Conservation (phyloP, 2,888 invertebrate genomes). For the Colletes collaris region DNA sequence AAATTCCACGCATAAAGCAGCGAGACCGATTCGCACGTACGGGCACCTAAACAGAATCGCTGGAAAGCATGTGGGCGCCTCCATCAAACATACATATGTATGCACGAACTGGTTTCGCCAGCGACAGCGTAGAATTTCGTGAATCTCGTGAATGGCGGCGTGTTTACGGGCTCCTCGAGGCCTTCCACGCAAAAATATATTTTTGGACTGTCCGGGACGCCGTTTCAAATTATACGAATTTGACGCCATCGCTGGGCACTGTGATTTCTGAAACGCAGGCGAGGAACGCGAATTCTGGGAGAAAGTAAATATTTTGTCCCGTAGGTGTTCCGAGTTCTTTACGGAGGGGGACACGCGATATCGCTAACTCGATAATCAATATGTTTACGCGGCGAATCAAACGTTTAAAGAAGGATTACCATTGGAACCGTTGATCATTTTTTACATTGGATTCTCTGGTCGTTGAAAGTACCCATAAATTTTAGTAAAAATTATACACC, state of each 20-base stretch:
- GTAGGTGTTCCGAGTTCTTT: neutral
- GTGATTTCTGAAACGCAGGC: slow-evolving; percentile 22
- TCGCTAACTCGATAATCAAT: slow-evolving; percentile 20
- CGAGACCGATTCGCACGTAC: slow-evolving; percentile 27
- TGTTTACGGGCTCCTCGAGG: slow-evolving; percentile 38
- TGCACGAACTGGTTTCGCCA: slow-evolving; percentile 70
- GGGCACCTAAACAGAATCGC: slow-evolving; percentile 21
- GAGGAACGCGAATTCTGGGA: slow-evolving; percentile 1
- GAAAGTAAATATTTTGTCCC: slow-evolving; percentile 17
- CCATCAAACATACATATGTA: slow-evolving; percentile 25
- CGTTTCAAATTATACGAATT: slow-evolving; percentile 51
- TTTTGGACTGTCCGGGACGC: slow-evolving; percentile 36
- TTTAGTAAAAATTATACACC: no score
- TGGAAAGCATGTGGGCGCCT: slow-evolving; percentile 47
- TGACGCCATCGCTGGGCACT: neutral
- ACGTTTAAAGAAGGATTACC: no score
- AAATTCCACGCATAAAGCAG: slow-evolving; percentile 26
- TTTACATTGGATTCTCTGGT: no score
- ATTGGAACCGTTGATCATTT: no score
- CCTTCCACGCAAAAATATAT: slow-evolving; percentile 51
- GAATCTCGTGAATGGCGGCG: slow-evolving; percentile 40
- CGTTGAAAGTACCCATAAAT: no score
- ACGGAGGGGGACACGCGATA: neutral
- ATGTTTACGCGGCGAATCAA: slow-evolving; percentile 6
- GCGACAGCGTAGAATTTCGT: slow-evolving; percentile 48